Evolutionary conservation across 2,797 vertebrate genomes (phyloP), one percentile per base, ranked within the genome.

Genomic region (Platalea minor): DNA sequence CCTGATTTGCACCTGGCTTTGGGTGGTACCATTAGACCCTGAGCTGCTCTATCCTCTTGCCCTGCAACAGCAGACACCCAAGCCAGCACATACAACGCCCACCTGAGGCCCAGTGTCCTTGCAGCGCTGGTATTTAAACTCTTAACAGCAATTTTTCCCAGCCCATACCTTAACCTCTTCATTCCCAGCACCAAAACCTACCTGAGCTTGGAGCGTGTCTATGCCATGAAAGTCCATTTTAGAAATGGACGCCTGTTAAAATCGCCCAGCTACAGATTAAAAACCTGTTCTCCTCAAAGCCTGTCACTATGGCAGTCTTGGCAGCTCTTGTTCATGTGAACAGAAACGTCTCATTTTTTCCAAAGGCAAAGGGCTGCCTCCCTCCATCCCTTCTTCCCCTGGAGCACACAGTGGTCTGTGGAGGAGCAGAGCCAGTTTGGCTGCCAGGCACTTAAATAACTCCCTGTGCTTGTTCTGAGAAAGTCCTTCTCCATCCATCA

Each of bases 121-220:
- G 19, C 37, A 59, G 76, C 24, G 33, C 11, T 26, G 46, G 12
- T 17, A 20, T 46, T 59, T 59, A 85, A 79, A 72, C n/a, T 12
- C 61, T 26, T 48, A 68, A 45, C 2, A 53, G 45, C 46, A 28
- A 23, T 46, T 50, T 70, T 64, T 26, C 75, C 54, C 70, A 69
- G 91, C 51, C 26, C 63, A 3, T 33, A 41, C n/a, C 19, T 88
- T 65, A 63, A 59, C 21, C 43, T 85, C 50, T 88, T 85, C 56
- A 48, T 26, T 86, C 20, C 26, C 39, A 13, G 16, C 29, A 73
- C 21, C 51, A 85, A 82, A 91, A 46, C 35, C 63, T 56, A 45
- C 20, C 7, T 15, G 35, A 68, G 31, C 59, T 37, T 60, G 29
- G 20, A 65, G 31, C 0, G 0, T 14, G 15, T 39, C 39, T 50